Evolutionary conservation across 2,888 invertebrate genomes (phyloP).

Genomic region (Ennomos erosarius): DNA sequence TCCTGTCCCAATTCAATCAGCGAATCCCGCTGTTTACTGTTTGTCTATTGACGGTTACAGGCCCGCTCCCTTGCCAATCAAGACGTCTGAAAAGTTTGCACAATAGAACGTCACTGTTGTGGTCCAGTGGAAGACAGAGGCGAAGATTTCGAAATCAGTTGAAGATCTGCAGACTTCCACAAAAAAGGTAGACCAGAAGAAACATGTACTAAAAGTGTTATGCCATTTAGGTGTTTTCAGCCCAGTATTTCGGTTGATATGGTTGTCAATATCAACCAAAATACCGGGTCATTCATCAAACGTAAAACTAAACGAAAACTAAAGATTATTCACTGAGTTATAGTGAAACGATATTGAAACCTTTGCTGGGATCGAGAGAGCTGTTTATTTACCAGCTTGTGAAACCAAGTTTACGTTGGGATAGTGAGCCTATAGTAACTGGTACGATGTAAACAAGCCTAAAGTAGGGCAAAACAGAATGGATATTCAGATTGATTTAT

Average conservation of each 20-base stretch:
- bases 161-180: neutral
- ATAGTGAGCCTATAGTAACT: constrained; percentile 17
- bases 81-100: constrained; percentile 32
- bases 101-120: constrained; percentile 20
- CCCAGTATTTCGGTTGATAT: too few relatives aligned
- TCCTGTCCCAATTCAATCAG: constrained; percentile 18
- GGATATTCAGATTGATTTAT: constrained; percentile 18
- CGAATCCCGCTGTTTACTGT: constrained; percentile 20
- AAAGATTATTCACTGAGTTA: too few relatives aligned
- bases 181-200: too few relatives aligned
- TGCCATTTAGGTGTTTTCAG: too few relatives aligned
- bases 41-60: constrained; percentile 26
- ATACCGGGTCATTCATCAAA: too few relatives aligned
- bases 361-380: neutral
- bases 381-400: constrained; percentile 18
- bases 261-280: too few relatives aligned
- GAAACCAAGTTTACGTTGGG: constrained; percentile 17
- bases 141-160: neutral
- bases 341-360: too few relatives aligned
- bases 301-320: too few relatives aligned
- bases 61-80: constrained; percentile 30
- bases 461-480: constrained; percentile 11
- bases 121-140: neutral
- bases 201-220: too few relatives aligned
- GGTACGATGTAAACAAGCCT: constrained; percentile 19